Conservation (phyloP, 2,797 vertebrate species). For the Brotogeris chrysoptera region DNA sequence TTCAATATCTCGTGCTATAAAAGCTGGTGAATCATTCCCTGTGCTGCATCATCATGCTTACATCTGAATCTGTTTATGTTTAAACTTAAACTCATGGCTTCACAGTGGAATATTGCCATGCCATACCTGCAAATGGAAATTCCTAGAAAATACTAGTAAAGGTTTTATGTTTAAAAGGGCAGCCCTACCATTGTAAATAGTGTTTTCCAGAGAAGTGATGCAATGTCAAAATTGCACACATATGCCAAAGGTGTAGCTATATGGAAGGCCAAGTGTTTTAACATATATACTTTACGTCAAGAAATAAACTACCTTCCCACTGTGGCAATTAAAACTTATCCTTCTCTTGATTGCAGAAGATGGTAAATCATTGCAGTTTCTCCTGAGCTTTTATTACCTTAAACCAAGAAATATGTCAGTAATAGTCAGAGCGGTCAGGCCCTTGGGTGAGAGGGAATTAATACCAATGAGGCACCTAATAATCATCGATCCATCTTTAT, state of each 20-base stretch:
- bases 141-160: neutral
- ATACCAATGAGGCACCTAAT: neutral
- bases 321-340: neutral
- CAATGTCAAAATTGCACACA: neutral
- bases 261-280: neutral
- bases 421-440: neutral
- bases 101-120: neutral
- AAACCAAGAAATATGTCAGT: neutral
- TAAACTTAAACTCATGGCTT: neutral
- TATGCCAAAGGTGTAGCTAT: neutral
- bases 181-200: neutral
- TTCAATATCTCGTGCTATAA: fast-evolving
- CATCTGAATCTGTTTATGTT: neutral
- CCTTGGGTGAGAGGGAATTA: slow-evolving; percentile 10
- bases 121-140: neutral
- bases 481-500: slow-evolving; percentile 43
- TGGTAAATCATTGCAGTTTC: neutral
- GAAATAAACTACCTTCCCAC: neutral
- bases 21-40: neutral
- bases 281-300: neutral
- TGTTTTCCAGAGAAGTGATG: neutral
- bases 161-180: neutral
- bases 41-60: neutral
- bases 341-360: neutral
- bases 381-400: neutral